Percentiles rank a stretch among this genome's conserved stretches.
Evolutionary conservation across 2,888 invertebrate species (phyloP).

Genomic region (Melinaea marsaeus): DNA sequence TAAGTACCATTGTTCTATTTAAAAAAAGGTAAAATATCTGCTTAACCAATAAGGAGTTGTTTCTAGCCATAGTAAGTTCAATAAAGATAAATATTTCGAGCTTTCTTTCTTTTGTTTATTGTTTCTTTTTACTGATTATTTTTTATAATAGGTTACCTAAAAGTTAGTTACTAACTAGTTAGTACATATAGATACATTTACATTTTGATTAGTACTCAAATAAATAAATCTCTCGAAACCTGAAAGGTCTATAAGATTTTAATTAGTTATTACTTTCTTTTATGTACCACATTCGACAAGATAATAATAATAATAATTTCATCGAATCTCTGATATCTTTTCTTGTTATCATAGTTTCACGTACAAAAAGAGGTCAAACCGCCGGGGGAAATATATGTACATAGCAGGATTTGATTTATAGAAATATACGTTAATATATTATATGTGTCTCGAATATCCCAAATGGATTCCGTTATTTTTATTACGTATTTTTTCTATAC

Average conservation of each 20-base stretch:
- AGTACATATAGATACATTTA: no score
- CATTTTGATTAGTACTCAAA: no score
- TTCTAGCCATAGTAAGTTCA: no score
- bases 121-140: no score
- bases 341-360: neutral
- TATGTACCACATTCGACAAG: neutral
- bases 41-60: no score
- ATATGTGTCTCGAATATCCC: slow-evolving; percentile 1
- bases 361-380: neutral
- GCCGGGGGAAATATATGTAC: slow-evolving; percentile 3
- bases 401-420: slow-evolving; percentile 4
- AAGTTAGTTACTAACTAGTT: no score
- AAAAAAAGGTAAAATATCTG: no score
- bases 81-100: no score
- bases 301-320: neutral
- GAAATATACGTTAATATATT: slow-evolving; percentile 1
- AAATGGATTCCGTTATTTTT: neutral
- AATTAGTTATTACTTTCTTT: neutral
- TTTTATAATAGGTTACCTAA: no score
- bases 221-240: no score
- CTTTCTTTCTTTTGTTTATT: no score
- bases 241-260: neutral
- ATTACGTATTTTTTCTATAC: neutral
- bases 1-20: no score
- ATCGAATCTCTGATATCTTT: neutral